Evolutionary conservation across 2,113 vertebrate genomes (phyloP), one percentile per base, ranked within the genome.

Genomic region (Melanerpes formicivorus): DNA sequence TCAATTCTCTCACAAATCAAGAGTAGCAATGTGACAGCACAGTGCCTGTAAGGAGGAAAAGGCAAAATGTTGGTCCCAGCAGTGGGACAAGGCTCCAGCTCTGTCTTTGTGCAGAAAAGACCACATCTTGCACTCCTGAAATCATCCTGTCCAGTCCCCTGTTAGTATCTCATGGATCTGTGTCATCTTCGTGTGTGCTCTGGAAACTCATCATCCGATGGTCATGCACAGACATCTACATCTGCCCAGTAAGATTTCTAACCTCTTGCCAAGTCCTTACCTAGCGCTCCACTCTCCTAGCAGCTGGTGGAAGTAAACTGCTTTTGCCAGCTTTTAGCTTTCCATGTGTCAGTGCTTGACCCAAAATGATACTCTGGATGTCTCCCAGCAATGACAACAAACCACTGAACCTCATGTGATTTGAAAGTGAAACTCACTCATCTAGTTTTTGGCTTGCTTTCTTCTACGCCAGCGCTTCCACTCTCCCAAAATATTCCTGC

Each of bases 351-450:
- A 59, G 23, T 60, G 54, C 65, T 69, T 90, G 93, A 95, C 85
- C 73, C 76, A 58, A 40, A 86, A 56, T 88, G 76, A 78, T 58
- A 90, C 85, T 52, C 56, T 37, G n/a, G 18, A 14, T 37, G 65
- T 37, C n/a, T 87, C 70, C 50, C 65, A 77, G 65, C 60, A 46
- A 52, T 9, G 32, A 40, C 63, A 76, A 59, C 65, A 93, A 93
- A 85, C 80, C 52, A 14, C 80, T 25, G 52, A 93, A 52, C 18
- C 30, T 86, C 88, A 90, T 81, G 84, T 93, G 93, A 93, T 58
- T 54, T 22, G 48, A 40, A 65, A 95, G 76, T 42, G 76, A 86
- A 91, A 82, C 67, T 54, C 77, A 30, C 58, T 75, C 1, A 1
- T 56, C n/a, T 67, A 12, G 26, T 42, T 75, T 58, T 71, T 82